phyloP scores from a whole-genome alignment of 2,113 vertebrate genomes.

The Triplophysa dalaica region DNA sequence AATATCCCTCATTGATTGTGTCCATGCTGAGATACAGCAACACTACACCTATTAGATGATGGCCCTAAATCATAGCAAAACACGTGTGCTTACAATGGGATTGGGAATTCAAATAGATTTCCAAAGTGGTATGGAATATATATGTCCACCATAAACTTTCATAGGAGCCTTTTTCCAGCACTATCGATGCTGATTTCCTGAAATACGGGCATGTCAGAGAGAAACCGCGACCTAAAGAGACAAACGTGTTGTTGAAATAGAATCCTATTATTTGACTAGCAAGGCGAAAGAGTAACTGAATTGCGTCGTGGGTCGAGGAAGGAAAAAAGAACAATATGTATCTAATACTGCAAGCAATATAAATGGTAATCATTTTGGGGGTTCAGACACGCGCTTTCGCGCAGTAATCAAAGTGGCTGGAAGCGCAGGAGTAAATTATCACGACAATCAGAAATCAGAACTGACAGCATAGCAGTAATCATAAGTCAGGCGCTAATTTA shows the following conservation, averaged over 20 bases:
- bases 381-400: not conserved
- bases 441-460: constrained; percentile 33
- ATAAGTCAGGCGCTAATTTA: constrained; percentile 18
- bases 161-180: constrained; percentile 39
- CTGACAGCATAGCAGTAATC: not conserved
- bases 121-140: constrained; percentile 25
- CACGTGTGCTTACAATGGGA: constrained; percentile 41
- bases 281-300: constrained; percentile 11
- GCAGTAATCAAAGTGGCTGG: constrained; percentile 35
- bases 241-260: constrained; percentile 56
- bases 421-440: not conserved
- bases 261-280: constrained; percentile 57
- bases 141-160: constrained; percentile 54
- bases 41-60: constrained; percentile 45
- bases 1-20: constrained; percentile 48
- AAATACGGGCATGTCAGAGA: constrained; percentile 60
- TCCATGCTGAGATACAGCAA: constrained; percentile 31
- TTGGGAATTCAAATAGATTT: constrained; percentile 53
- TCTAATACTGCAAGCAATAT: constrained; percentile 53
- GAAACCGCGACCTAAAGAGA: constrained; percentile 27
- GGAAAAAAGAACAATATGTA: constrained; percentile 38
- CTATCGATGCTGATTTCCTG: constrained; percentile 27
- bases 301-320: constrained; percentile 26
- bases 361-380: constrained; percentile 61
- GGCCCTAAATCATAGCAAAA: constrained; percentile 54